phyloP scores from a whole-genome alignment of 2,113 vertebrate genomes.

The Anguilla japonica region DNA sequence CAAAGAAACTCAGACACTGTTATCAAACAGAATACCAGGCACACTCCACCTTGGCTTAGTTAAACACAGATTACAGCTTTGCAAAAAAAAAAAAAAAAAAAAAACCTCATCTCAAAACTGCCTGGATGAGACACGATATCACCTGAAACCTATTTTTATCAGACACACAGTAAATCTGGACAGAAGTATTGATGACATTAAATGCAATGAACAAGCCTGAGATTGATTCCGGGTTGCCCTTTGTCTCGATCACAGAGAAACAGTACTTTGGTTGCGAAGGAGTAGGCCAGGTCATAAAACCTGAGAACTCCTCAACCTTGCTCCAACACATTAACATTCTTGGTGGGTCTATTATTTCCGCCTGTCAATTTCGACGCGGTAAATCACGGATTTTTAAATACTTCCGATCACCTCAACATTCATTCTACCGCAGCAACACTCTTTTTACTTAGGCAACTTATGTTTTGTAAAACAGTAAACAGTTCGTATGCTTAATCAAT shows the following conservation, averaged over 20 bases:
- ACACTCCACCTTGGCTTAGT: not conserved
- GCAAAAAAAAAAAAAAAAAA: not conserved
- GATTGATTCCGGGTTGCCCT: not conserved
- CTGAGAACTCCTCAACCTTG: not conserved
- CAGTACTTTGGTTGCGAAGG: not conserved
- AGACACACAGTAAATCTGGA: not conserved
- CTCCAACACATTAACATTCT: conserved; percentile 1
- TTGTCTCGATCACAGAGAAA: not conserved
- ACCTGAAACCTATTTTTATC: not conserved
- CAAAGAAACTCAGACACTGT: not conserved
- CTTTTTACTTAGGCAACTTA: not conserved
- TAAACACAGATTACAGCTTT: not conserved
- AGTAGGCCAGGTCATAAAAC: not conserved
- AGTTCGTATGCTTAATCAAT: too few relatives aligned
- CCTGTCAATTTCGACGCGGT: not conserved
- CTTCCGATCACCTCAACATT: not conserved
- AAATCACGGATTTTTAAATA: not conserved
- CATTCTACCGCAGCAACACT: not conserved
- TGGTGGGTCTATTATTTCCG: not conserved
- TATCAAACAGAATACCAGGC: conserved; percentile 1
- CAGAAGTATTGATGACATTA: not conserved
- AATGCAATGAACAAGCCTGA: not conserved
- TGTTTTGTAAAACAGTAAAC: too few relatives aligned
- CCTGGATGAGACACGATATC: not conserved
- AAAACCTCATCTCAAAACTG: not conserved